These are phyloP conservation scores for Prochilodus magdalenae DNA, from an alignment of 2,113 vertebrate species.

Conservation along the genomic window DNA sequence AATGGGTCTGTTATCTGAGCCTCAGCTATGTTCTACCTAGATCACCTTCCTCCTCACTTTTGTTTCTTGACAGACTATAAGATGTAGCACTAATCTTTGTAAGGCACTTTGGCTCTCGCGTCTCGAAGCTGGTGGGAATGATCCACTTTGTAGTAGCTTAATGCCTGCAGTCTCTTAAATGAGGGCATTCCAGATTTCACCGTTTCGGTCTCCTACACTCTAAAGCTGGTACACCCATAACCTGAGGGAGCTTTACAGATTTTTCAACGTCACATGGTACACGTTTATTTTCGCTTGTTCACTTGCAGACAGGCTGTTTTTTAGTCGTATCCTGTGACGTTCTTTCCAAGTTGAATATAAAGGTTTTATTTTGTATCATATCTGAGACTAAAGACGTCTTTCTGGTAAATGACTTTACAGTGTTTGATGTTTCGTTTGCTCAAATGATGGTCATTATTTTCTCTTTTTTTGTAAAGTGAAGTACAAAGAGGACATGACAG, in stretches of 20 bases:
- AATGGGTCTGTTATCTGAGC: conserved; percentile 29
- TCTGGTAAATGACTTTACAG: conserved; percentile 52
- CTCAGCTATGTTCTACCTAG: conserved; percentile 35
- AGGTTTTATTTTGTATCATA: conserved; percentile 46
- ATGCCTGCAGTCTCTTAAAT: conserved; percentile 11
- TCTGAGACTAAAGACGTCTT: conserved; percentile 34
- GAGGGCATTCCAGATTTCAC: conserved; percentile 24
- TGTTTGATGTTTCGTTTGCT: conserved; percentile 54
- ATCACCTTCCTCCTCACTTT: conserved; percentile 1
- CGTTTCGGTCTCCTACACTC: not conserved
- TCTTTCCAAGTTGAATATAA: conserved; percentile 14
- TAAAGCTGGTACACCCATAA: not conserved
- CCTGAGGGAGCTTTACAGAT: not conserved
- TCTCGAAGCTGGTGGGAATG: not conserved
- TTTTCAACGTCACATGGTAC: conserved; percentile 3
- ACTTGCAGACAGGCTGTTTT: conserved; percentile 22
- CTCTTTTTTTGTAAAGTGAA: conserved; percentile 29
- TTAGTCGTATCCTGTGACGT: not conserved
- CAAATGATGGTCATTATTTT: conserved; percentile 36
- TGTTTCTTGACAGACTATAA: conserved; percentile 4
- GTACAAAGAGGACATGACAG: conserved; percentile 32
- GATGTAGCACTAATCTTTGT: conserved; percentile 39
- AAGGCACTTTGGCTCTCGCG: conserved; percentile 22
- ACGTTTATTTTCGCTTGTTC: conserved; percentile 23
- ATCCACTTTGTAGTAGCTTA: conserved; percentile 3